Conservation (phyloP, 2,797 vertebrate species). For the Anguilla pacifica region DNA sequence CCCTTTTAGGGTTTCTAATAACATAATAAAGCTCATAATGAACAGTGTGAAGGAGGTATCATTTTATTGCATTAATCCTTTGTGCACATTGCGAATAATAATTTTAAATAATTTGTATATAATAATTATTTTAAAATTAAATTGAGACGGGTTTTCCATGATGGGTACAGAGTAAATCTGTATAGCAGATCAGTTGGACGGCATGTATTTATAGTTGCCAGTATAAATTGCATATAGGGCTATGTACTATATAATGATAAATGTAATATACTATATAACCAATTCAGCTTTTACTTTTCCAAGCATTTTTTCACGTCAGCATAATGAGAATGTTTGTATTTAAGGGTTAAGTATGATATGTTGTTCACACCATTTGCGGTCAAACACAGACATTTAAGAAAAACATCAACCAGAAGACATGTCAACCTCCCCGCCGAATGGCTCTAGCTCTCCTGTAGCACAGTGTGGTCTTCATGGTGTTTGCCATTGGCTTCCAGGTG, state of each 20-base stretch:
- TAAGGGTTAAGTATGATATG: background rate
- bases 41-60: conserved; percentile 47
- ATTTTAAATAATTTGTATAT: conserved; percentile 16
- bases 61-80: conserved; percentile 46
- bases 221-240: background rate
- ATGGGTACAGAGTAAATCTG: conserved; percentile 41
- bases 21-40: conserved; percentile 49
- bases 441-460: background rate
- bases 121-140: background rate
- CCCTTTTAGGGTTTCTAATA: conserved; percentile 45
- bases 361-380: background rate
- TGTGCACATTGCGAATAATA: conserved; percentile 40
- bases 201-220: background rate
- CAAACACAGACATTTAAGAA: background rate
- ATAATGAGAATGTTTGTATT: background rate
- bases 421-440: background rate
- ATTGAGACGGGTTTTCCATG: conserved; percentile 44
- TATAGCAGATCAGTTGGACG: conserved; percentile 20
- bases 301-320: background rate
- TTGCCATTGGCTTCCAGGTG: background rate
- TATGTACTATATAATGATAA: background rate
- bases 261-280: background rate
- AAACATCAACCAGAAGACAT: background rate
- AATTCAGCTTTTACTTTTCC: background rate
- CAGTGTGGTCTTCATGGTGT: background rate